Conservation (phyloP, 2,888 invertebrate genomes). For the Cecidostiba fungosa region DNA sequence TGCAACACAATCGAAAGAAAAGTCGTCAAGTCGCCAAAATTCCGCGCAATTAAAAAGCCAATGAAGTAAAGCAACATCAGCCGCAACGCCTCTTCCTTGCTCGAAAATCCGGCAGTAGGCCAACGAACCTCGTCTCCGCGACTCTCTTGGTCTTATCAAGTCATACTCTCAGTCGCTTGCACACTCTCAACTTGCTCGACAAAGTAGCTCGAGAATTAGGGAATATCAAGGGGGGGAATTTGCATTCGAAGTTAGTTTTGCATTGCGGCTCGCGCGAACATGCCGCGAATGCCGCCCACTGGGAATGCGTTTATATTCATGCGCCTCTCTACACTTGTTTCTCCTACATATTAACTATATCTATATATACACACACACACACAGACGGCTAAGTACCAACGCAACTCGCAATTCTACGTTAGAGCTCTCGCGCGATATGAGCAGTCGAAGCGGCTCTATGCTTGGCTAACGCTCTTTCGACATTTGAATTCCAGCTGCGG, state of each 20-base stretch:
- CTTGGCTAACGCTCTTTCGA: constrained; percentile 24
- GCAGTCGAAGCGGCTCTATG: background rate
- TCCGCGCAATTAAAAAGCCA: background rate
- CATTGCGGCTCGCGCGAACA: constrained; percentile 35
- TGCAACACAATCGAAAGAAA: background rate
- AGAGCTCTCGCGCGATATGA: background rate
- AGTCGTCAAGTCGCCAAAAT: too few relatives aligned
- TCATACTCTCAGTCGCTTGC: background rate
- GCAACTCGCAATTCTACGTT: background rate
- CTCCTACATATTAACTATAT: too few relatives aligned
- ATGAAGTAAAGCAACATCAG: background rate
- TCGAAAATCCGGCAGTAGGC: too few relatives aligned
- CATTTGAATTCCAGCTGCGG: constrained; percentile 8
- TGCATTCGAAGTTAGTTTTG: constrained; percentile 55
- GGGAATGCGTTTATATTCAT: background rate
- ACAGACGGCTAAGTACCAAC: too few relatives aligned
- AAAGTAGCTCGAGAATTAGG: constrained; percentile 55
- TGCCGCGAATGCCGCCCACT: constrained; percentile 45
- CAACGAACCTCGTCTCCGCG: background rate
- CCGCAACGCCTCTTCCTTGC: constrained; percentile 17
- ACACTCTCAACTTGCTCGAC: background rate
- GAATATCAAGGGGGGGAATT: constrained; percentile 46
- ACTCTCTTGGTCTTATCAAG: constrained; percentile 40
- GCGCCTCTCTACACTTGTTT: background rate
- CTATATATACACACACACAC: background rate